A percentile compares a stretch with the other conserved stretches of the same genome.
Conservation (phyloP, 2,888 invertebrate genomes). For the Cataglyphis altisquamis region DNA sequence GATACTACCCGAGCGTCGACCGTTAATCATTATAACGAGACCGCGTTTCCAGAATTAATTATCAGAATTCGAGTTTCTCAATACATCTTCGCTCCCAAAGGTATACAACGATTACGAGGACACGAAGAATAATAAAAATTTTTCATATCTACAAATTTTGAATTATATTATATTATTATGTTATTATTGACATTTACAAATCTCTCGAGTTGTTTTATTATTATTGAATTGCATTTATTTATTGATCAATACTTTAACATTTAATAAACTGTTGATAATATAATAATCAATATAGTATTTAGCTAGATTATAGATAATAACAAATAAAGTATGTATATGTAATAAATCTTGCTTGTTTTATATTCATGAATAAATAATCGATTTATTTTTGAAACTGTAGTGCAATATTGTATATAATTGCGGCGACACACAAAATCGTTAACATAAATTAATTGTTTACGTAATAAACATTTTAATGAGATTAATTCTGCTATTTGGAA, state of each 20-base stretch:
- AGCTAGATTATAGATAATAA: slow-evolving; percentile 28
- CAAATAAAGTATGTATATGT: slow-evolving; percentile 11
- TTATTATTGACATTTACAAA: background rate
- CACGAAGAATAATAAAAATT: background rate
- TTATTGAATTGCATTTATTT: slow-evolving; percentile 6
- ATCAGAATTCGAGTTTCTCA: slow-evolving; percentile 43
- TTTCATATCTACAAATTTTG: background rate
- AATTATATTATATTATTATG: background rate
- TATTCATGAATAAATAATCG: slow-evolving; percentile 46
- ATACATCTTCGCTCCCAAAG: slow-evolving; percentile 12
- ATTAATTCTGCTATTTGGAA: slow-evolving; percentile 15
- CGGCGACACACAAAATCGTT: background rate
- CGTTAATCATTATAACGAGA: slow-evolving; percentile 50
- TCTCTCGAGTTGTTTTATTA: background rate
- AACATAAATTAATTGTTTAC: slow-evolving; percentile 32
- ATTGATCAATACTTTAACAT: slow-evolving; percentile 17
- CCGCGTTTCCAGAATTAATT: slow-evolving; percentile 45
- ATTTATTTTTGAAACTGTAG: slow-evolving; percentile 12
- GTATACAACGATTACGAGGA: background rate
- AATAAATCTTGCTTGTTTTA: slow-evolving; percentile 21
- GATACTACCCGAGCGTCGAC: slow-evolving; percentile 29
- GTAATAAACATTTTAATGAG: slow-evolving; percentile 19
- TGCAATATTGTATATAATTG: background rate
- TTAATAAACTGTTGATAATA: slow-evolving; percentile 28
- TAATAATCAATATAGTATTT: slow-evolving; percentile 39